These are phyloP conservation scores for Ethmia dodecea DNA, from an alignment of 2,888 invertebrate genomes.

Conservation along the genomic window DNA sequence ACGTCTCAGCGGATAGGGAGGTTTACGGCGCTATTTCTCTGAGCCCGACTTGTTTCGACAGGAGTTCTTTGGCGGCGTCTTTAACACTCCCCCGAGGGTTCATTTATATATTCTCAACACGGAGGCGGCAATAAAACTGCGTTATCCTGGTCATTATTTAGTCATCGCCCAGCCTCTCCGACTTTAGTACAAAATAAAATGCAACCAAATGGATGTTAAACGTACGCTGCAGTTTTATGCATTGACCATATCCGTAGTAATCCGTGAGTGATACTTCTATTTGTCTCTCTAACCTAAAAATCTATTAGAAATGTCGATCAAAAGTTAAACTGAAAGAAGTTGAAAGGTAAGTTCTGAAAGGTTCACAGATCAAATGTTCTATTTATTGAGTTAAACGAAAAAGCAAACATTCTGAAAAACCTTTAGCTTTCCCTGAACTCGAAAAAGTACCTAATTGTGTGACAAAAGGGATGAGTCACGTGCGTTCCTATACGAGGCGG, in stretches of 20 bases:
- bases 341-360: too few relatives aligned
- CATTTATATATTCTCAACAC: conserved; percentile 77
- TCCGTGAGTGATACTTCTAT: background rate
- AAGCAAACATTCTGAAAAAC: background rate
- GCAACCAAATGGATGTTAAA: conserved; percentile 53
- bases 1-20: conserved; percentile 64
- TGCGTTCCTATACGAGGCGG: conserved; percentile 2
- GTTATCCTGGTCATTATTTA: conserved; percentile 77
- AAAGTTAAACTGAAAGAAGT: background rate
- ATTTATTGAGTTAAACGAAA: too few relatives aligned
- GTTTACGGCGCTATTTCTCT: conserved; percentile 70
- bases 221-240: conserved; percentile 37
- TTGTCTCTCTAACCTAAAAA: background rate
- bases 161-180: conserved; percentile 65
- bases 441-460: conserved; percentile 6
- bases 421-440: background rate
- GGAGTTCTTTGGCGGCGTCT: conserved; percentile 71
- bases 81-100: conserved; percentile 74
- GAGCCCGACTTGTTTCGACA: conserved; percentile 69
- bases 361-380: too few relatives aligned
- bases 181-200: conserved; percentile 53
- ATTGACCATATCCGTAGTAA: background rate
- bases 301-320: background rate
- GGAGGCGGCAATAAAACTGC: conserved; percentile 74
- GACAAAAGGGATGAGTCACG: conserved; percentile 8